phyloP scores from a whole-genome alignment of 2,888 invertebrate genomes.

The Eupithecia vulgata region DNA sequence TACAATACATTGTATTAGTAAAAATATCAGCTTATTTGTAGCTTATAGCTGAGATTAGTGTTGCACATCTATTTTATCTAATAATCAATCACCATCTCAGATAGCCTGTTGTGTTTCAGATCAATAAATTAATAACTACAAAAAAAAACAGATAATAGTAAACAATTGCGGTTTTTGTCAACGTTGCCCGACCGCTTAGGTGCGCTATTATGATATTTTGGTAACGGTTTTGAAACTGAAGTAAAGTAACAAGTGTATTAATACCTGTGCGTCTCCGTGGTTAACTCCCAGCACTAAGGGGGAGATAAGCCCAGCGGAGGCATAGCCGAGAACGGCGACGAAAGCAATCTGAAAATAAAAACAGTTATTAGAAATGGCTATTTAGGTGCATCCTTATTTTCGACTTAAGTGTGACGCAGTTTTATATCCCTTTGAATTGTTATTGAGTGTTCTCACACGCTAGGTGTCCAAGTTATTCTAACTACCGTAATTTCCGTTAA shows the following conservation, averaged over 20 bases:
- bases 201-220: neutral
- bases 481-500: neutral
- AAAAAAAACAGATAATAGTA: neutral
- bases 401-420: neutral
- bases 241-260: neutral
- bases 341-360: conserved; percentile 67
- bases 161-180: neutral
- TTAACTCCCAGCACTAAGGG: conserved; percentile 69
- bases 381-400: neutral
- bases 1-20: neutral
- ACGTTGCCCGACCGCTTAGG: neutral
- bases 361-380: conserved; percentile 6
- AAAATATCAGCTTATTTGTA: neutral
- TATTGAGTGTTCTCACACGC: neutral
- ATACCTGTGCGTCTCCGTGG: conserved; percentile 65
- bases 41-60: too few relatives aligned
- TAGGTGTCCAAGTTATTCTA: too few relatives aligned
- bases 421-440: neutral
- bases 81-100: too few relatives aligned
- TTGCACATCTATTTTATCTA: too few relatives aligned
- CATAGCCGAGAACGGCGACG: conserved; percentile 80
- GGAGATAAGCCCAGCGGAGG: conserved; percentile 72
- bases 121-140: too few relatives aligned
- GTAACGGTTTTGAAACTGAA: neutral
- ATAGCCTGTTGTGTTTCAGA: too few relatives aligned